A percentile compares a stretch with the other conserved stretches of the same genome.
phyloP scores from a whole-genome alignment of 2,888 invertebrate genomes.

The Drosophila peninsularis region DNA sequence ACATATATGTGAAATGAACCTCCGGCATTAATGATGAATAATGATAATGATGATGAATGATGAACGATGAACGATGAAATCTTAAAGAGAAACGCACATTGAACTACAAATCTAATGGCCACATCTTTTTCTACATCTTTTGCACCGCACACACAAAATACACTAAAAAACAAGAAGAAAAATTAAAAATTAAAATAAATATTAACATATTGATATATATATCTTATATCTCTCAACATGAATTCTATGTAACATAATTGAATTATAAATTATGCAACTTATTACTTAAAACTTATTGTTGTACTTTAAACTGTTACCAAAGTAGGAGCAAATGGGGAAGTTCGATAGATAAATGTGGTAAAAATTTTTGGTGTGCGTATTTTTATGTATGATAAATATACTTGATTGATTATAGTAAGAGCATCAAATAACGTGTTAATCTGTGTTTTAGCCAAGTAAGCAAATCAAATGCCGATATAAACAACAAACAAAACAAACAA shows the following conservation, averaged over 20 bases:
- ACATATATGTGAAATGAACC: constrained; percentile 75
- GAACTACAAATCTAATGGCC: constrained; percentile 40
- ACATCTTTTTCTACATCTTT: constrained; percentile 77
- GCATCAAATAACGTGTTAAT: constrained; percentile 75
- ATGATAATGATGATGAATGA: constrained; percentile 28
- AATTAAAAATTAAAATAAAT: constrained; percentile 13
- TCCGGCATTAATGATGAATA: constrained; percentile 56
- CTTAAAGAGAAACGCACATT: constrained; percentile 62
- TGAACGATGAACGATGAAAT: constrained; percentile 41
- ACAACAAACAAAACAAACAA: constrained; percentile 14
- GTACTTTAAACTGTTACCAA: constrained; percentile 66
- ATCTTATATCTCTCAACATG: constrained; percentile 5
- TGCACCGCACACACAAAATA: constrained; percentile 52
- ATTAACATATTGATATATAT: constrained; percentile 20
- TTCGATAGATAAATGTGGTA: constrained; percentile 70
- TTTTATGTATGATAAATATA: constrained; percentile 47
- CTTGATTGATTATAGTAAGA: constrained; percentile 33
- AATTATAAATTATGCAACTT: constrained; percentile 51
- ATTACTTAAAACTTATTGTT: constrained; percentile 65
- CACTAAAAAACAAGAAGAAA: constrained; percentile 9
- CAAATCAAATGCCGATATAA: constrained; percentile 39
- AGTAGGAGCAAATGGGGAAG: constrained; percentile 26
- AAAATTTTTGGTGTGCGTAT: constrained; percentile 59
- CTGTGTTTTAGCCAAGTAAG: constrained; percentile 80
- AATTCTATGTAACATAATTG: constrained; percentile 46